Conservation (phyloP, 2,797 vertebrate species). For the Platalea minor region DNA sequence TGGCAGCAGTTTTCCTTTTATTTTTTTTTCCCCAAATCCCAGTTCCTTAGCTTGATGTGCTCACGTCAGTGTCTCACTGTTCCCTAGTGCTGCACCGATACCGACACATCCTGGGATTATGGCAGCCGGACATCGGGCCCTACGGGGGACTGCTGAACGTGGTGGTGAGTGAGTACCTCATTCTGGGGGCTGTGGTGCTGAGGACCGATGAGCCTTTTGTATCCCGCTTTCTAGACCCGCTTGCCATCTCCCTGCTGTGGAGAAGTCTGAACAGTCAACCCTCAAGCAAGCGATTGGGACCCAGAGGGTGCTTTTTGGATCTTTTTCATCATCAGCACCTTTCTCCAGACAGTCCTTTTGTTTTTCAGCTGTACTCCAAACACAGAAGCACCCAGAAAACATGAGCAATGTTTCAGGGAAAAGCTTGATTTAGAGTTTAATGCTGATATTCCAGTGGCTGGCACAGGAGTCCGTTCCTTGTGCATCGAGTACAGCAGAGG, state of each 20-base stretch:
- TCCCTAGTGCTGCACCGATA: slow-evolving; percentile 90
- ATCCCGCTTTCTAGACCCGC: not conserved
- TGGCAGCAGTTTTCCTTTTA: not conserved
- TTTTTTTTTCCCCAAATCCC: not conserved
- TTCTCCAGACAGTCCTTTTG: not conserved
- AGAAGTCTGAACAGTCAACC: not conserved
- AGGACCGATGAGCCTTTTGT: fast-evolving
- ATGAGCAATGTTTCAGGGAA: not conserved
- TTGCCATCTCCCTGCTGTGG: fast-evolving
- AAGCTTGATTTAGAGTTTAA: not conserved
- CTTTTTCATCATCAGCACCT: not conserved
- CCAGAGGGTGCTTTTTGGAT: not conserved
- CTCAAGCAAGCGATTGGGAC: not conserved
- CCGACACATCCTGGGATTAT: slow-evolving; percentile 93
- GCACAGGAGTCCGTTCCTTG: not conserved
- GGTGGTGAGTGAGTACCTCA: slow-evolving; percentile 81
- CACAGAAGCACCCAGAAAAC: not conserved
- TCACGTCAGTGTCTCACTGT: not conserved
- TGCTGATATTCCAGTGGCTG: not conserved
- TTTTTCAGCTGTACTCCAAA: not conserved
- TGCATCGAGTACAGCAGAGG: not conserved
- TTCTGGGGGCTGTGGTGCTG: fast-evolving
- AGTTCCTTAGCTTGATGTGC: not conserved
- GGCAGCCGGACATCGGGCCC: slow-evolving; percentile 98
- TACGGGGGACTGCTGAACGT: slow-evolving; percentile 97